A percentile compares a stretch with the other conserved stretches of the same genome.
phyloP scores from a whole-genome alignment of 2,797 vertebrate genomes.

The Nyctalus aviator region DNA sequence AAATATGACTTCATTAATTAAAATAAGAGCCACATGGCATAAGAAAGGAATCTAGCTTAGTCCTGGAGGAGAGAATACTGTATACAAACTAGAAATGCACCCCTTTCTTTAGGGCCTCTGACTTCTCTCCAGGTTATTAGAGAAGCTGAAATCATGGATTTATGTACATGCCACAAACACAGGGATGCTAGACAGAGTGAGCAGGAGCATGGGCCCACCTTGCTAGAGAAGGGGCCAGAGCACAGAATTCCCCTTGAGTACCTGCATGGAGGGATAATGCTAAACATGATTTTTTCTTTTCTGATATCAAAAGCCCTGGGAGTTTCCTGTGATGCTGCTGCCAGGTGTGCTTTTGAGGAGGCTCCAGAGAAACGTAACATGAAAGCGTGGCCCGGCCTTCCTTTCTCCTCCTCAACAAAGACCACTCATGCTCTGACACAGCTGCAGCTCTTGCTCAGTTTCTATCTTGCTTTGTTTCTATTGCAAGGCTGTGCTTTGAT shows the following conservation, averaged over 20 bases:
- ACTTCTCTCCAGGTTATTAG: background rate
- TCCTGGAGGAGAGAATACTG: background rate
- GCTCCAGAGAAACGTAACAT: background rate
- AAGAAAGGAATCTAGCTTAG: background rate
- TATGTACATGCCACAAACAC: background rate
- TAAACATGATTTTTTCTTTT: background rate
- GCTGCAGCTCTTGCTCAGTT: accelerated
- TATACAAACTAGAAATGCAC: background rate
- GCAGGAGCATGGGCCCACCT: accelerated
- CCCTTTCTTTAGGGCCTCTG: background rate
- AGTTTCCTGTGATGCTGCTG: background rate
- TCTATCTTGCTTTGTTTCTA: too few relatives aligned
- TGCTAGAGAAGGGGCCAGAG: background rate
- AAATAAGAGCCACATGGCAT: background rate
- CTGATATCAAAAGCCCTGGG: background rate
- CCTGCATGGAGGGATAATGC: background rate
- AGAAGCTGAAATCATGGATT: background rate
- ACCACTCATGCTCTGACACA: accelerated
- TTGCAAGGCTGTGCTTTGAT: background rate
- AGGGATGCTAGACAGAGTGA: background rate
- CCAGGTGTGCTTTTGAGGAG: background rate
- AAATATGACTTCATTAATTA: background rate
- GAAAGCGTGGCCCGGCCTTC: accelerated
- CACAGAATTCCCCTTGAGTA: background rate
- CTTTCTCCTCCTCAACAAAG: background rate